Conservation (phyloP, 2,113 vertebrate species). For the Sander lucioperca region DNA sequence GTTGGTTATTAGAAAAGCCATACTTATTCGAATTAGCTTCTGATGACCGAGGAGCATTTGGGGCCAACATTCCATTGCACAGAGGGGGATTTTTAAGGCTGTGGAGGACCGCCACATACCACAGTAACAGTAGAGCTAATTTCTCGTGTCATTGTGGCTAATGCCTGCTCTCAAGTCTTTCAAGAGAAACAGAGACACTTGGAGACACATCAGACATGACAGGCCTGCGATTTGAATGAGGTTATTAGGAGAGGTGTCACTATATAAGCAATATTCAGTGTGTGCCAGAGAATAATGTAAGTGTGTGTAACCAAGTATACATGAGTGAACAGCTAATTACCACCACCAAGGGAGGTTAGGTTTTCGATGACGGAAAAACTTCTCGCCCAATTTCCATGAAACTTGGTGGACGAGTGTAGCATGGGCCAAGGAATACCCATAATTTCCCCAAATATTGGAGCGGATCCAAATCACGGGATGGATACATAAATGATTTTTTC, state of each 20-base stretch:
- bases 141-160: conserved; percentile 31
- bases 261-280: background rate
- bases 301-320: background rate
- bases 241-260: background rate
- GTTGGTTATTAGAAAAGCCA: background rate
- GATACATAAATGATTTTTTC: too few relatives aligned
- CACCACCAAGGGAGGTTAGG: too few relatives aligned
- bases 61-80: conserved; percentile 4
- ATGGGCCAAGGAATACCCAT: too few relatives aligned
- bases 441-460: too few relatives aligned
- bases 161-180: conserved; percentile 31
- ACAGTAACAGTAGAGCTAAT: conserved; percentile 31
- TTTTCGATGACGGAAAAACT: too few relatives aligned
- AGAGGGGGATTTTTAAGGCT: conserved; percentile 39
- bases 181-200: conserved; percentile 41
- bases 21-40: conserved; percentile 24
- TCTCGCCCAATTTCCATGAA: too few relatives aligned
- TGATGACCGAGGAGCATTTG: background rate
- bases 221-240: background rate
- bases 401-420: too few relatives aligned
- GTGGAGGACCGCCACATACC: conserved; percentile 30
- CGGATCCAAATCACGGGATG: too few relatives aligned
- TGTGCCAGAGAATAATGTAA: background rate
- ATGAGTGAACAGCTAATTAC: background rate
- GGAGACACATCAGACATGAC: background rate